These are phyloP conservation scores for Caenorhabditis inopinata DNA, from an alignment of 1,140 invertebrate genomes.

Conservation along the genomic window DNA sequence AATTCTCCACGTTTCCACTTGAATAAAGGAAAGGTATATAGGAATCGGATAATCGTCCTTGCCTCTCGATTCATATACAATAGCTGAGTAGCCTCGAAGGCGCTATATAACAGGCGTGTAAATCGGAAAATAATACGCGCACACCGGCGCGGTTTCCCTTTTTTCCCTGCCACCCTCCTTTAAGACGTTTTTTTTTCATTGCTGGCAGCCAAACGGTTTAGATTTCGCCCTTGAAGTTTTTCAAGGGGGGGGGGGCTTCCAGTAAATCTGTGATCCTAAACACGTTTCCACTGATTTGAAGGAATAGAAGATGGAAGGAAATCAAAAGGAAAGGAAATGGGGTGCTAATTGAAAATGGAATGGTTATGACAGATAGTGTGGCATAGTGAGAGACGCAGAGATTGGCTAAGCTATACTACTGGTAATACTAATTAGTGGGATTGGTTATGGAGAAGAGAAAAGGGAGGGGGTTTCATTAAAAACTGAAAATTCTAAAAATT, in stretches of 20 bases:
- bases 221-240: not conserved
- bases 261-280: not conserved
- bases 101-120: constrained; percentile 19
- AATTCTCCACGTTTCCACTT: not conserved
- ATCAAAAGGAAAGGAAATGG: constrained; percentile 16
- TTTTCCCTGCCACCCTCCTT: too few relatives aligned
- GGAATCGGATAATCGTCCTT: not conserved
- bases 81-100: not conserved
- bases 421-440: not conserved
- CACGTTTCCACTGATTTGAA: not conserved
- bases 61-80: constrained; percentile 13
- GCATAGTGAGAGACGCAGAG: not conserved
- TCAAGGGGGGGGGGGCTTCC: not conserved
- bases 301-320: not conserved
- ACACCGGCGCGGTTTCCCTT: too few relatives aligned
- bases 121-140: not conserved
- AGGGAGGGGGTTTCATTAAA: too few relatives aligned
- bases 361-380: not conserved
- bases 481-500: too few relatives aligned
- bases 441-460: not conserved
- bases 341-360: constrained; percentile 30
- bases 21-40: not conserved
- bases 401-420: not conserved
- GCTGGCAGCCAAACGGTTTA: not conserved
- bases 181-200: too few relatives aligned